phyloP scores from a whole-genome alignment of 2,113 vertebrate genomes.

The Scartelaos histophorus region DNA sequence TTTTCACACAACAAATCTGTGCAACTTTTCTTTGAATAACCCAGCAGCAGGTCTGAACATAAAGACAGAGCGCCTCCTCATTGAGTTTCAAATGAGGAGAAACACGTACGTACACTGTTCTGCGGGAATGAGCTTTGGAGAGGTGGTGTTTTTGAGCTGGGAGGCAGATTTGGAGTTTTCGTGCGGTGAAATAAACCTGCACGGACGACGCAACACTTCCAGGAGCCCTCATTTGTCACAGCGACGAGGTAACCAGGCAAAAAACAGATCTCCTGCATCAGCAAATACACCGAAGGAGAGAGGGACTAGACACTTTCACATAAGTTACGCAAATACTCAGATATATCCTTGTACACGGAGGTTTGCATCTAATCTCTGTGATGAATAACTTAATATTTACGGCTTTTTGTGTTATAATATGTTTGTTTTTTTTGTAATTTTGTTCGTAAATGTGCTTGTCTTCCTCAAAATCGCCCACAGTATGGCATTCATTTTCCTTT shows the following conservation, averaged over 20 bases:
- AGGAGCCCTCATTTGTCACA: constrained; percentile 50
- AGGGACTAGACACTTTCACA: background rate
- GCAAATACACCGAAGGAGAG: constrained; percentile 5
- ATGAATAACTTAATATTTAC: no score
- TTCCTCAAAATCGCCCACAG: no score
- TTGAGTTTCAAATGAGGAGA: constrained; percentile 31
- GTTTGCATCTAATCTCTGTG: no score
- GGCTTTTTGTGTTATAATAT: no score
- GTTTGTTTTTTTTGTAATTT: no score
- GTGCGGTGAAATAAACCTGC: constrained; percentile 37
- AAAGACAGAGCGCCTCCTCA: constrained; percentile 42
- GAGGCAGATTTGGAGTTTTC: constrained; percentile 8
- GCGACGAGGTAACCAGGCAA: constrained; percentile 31
- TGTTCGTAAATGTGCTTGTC: no score
- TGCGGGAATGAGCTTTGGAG: no score
- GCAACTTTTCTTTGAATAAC: constrained; percentile 63
- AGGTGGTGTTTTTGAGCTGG: constrained; percentile 19
- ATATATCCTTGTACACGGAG: background rate
- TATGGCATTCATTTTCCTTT: no score
- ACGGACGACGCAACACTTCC: constrained; percentile 41
- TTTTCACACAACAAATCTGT: constrained; percentile 30
- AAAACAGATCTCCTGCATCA: constrained; percentile 60
- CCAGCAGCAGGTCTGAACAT: constrained; percentile 46
- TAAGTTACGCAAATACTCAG: background rate
- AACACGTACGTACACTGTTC: constrained; percentile 11